phyloP scores from a whole-genome alignment of 2,888 invertebrate species.

The Torymus texanus region DNA sequence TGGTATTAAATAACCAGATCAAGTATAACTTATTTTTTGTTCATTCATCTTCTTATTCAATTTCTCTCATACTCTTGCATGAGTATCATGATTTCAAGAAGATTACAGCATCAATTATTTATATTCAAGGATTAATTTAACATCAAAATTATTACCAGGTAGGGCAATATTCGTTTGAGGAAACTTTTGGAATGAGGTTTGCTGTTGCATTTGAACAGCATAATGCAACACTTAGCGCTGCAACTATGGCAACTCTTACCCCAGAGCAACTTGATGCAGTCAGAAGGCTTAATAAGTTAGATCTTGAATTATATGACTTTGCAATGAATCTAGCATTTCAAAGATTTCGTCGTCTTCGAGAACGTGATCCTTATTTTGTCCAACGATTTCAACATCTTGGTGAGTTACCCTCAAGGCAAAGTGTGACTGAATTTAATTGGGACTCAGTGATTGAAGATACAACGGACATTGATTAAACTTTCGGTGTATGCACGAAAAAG shows the following conservation, averaged over 20 bases:
- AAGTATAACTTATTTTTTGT: too few relatives aligned
- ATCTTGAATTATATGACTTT: slow-evolving; percentile 94
- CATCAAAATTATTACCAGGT: slow-evolving; percentile 75
- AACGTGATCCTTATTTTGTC: slow-evolving; percentile 87
- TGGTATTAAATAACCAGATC: too few relatives aligned
- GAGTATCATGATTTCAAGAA: neutral
- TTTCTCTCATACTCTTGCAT: too few relatives aligned
- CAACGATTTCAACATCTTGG: slow-evolving; percentile 90
- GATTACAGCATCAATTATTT: neutral
- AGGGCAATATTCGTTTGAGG: slow-evolving; percentile 95
- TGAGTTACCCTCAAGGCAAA: slow-evolving; percentile 84
- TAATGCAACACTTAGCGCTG: slow-evolving; percentile 91
- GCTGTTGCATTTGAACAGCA: slow-evolving; percentile 94
- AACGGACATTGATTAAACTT: slow-evolving; percentile 70
- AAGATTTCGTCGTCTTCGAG: slow-evolving; percentile 88
- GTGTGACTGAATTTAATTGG: slow-evolving; percentile 92
- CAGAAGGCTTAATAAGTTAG: slow-evolving; percentile 88
- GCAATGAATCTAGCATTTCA: slow-evolving; percentile 92
- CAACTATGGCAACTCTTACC: slow-evolving; percentile 86
- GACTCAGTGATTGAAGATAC: slow-evolving; percentile 87
- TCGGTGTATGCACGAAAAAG: slow-evolving; percentile 30
- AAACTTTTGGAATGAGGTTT: slow-evolving; percentile 93
- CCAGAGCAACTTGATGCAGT: slow-evolving; percentile 86
- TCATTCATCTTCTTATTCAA: too few relatives aligned
- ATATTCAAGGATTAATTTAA: slow-evolving; percentile 16